A percentile compares a stretch with the other conserved stretches of the same genome.
These are phyloP conservation scores for Lepisosteus osseus DNA, from an alignment of 2,113 vertebrate species.

Conservation along the genomic window DNA sequence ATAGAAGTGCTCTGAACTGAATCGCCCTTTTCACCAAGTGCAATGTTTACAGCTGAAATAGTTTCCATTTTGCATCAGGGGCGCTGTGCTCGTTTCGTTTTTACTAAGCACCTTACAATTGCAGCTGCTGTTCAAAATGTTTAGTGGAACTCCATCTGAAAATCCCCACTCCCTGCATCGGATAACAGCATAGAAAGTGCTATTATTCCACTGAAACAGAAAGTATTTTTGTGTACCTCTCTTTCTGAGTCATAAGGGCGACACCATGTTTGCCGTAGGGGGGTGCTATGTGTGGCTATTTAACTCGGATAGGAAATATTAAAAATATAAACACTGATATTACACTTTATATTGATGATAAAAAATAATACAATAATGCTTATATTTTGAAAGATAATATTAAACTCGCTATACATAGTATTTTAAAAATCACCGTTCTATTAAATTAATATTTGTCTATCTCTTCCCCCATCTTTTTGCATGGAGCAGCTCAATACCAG, in stretches of 20 bases:
- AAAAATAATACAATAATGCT: background rate
- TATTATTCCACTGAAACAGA: constrained; percentile 17
- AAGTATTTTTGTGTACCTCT: constrained; percentile 23
- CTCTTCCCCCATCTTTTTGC: constrained; percentile 40
- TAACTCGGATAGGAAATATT: background rate
- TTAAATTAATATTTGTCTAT: too few species aligned
- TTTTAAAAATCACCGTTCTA: too few species aligned
- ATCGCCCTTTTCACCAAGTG: constrained; percentile 25
- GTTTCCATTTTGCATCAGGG: constrained; percentile 40
- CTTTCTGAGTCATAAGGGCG: constrained; percentile 30
- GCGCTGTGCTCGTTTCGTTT: background rate
- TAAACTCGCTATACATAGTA: too few species aligned
- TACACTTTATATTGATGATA: too few species aligned
- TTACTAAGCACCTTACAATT: background rate
- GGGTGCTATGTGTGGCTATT: constrained; percentile 21
- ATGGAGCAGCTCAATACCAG: constrained; percentile 32
- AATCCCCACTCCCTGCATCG: constrained; percentile 1
- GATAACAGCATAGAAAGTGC: constrained; percentile 11
- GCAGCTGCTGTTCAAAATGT: background rate
- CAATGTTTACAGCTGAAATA: constrained; percentile 45
- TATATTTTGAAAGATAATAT: background rate
- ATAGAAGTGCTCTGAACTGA: constrained; percentile 42
- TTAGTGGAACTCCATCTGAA: too few species aligned
- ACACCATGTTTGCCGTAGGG: constrained; percentile 29
- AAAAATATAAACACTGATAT: too few species aligned